Base-by-base conservation (phyloP, 2,797 vertebrate species). In the Coilia nasus region DNA sequence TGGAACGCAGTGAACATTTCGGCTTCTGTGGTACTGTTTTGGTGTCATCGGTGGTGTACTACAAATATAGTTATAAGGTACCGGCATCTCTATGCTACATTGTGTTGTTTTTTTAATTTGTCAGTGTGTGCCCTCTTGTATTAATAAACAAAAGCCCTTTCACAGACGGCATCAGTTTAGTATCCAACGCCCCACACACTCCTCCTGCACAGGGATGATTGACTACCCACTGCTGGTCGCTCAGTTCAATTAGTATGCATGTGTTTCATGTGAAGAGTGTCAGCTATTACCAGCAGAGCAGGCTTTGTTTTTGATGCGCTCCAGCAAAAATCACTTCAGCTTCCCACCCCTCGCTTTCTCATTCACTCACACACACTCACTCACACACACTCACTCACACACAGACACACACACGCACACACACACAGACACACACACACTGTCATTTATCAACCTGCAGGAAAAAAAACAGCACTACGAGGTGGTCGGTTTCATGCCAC, bases 381-480 rank as follows among this genome's bases (percentile, higher is more conserved):
- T 3, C 14, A 10, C 7, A 10, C 50, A 10, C 50, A 54, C 35
- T 2, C 35, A 82, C 80, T 56, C 31, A 81, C 41, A 23, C 81
- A 47, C 46, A 47, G n/a, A 62, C 50, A 14, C 7, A 54, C 7
- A 54, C 50, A 54, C 7, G 9, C 50, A 54, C 7, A 54, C 9
- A 1, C 14, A 10, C 7, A 10, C 50, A 10, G 2, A 54, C 35
- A 41, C 35, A 82, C 80, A 62, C 31, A 81, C 41, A 23, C 81
- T 46, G 47, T 81, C 56, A 62, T 59, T 84, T 81, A 54, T 82
- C 44, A 83, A 47, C 64, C 41, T 54, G 41, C 86, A 71, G 64
- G 83, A 83, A 88, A 84, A 83, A 88, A 75, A 25, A 46, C 56
- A 81, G 67, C 81, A 35, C 83, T 64, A 80, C 81, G 85, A 82